Evolutionary conservation across 2,888 invertebrate genomes (phyloP).

Genomic region (Tetragnatha montana): DNA sequence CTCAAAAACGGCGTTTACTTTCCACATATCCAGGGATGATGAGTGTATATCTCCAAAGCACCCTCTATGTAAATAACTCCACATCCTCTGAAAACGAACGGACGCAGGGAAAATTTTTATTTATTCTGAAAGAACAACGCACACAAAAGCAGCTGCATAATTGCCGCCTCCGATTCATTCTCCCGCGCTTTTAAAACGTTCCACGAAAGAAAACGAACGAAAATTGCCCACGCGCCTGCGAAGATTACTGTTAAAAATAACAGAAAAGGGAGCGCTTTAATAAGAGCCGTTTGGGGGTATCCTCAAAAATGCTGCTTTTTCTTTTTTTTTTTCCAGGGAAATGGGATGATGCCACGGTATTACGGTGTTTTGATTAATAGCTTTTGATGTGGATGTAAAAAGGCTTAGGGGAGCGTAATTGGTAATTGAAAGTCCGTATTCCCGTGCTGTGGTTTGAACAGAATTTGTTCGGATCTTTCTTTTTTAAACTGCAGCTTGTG

Average conservation of each 20-base stretch:
- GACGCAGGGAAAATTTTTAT: no score
- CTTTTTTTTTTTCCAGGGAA: background rate
- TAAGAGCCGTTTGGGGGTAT: background rate
- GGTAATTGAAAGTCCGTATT: background rate
- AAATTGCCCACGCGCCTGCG: background rate
- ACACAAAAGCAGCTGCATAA: background rate
- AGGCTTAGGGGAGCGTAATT: background rate
- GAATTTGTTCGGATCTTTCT: background rate
- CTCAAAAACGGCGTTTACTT: no score
- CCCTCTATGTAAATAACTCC: no score
- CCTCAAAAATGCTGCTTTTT: background rate
- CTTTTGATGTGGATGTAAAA: background rate
- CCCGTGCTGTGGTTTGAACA: background rate
- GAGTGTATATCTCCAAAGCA: no score
- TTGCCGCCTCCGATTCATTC: background rate
- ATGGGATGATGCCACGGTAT: slow-evolving; percentile 41
- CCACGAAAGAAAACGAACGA: background rate
- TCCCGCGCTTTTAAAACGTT: background rate
- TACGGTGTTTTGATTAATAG: slow-evolving; percentile 50
- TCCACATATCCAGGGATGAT: no score
- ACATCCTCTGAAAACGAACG: no score
- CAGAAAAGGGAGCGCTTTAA: background rate
- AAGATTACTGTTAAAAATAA: background rate
- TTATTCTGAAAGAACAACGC: no score
- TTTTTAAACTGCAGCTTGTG: background rate